Base-by-base conservation (phyloP, 2,797 vertebrate species). In the Clarias platycephalus region DNA sequence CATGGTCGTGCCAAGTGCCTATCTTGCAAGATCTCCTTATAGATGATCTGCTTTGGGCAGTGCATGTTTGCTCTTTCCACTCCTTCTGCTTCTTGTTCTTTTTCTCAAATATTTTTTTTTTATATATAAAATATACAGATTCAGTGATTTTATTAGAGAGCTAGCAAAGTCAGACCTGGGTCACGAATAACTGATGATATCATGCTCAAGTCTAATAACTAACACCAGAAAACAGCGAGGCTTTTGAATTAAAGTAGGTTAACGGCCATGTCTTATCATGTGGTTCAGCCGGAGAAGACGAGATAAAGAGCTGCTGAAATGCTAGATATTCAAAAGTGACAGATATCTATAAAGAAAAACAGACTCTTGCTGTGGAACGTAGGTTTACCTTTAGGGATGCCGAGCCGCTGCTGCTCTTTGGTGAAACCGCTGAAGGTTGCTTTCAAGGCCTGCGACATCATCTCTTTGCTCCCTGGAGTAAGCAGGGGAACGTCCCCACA, bases 361-460 rank as follows among this genome's bases (percentile, higher is more conserved):
- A 44, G 24, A 31, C 8, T 31, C 18, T 4, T 2, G 0, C 16
- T 60, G 58, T 44, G 10, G 22, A 28, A 40, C 6, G 2, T 44
- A 34, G 49, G 57, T 82, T 64, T 93, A 99, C 98, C 98, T 96
- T 98, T 98, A 84, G 98, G 98, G 86, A 99, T 99, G 86, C 96
- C 96, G 88, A 99, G 95, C 55, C 97, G 93, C 89, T 97, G 98
- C 86, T 99, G 98, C 66, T 99, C 98, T 92, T 99, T 99, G 13
- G 97, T 96, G 71, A 99, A 99, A 86, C 98, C 98, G 0, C 98
- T 99, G 93, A 99, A 99, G 0, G 98, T 99, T 90, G 96, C 98
- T 91, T 98, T 97, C 90, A 99, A 85, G 0, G 98, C 98, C 93
- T 99, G 98, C 82, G 98, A 99, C 98, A 99, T 99, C 98, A 99